Evolutionary conservation across 2,888 invertebrate genomes (phyloP), one percentile per base, ranked within the genome.

Genomic region (Apodemia mormo): DNA sequence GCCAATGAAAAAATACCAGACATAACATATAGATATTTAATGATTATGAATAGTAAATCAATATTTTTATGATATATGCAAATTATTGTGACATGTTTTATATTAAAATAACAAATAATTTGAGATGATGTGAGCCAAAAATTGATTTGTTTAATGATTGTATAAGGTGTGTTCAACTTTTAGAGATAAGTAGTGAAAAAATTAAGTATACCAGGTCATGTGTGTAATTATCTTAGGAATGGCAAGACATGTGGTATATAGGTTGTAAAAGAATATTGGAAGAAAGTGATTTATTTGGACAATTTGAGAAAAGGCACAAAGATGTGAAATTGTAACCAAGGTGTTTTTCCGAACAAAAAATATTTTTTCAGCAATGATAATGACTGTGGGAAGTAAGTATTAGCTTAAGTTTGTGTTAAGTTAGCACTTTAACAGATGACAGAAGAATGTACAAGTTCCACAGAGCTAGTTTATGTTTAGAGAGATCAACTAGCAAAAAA

Each of bases 141-240:
- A 89, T 83, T 81, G 79, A 82, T 75, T 83, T 45, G 80, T 81
- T 80, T 81, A 75, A 74, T 76, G 69, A 70, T 76, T 72, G 87
- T 84, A 89, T 86, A 86, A 87, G 87, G 89, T 91, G 90, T 92
- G 90, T 92, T 92, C 90, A 92, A 86, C 70, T 81, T 22, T 80
- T 90, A 90, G 86, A 76, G 70, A 80, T 91, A 92, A 90, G 90
- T 91, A 89, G 89, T 79, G 72, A 82, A 79, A 86, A 67, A 77
- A 68, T 58, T 58, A 58, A 58, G 58, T 29, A 58, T 30, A 30
- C 45, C 12, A 10, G 12, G 45, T 45, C 12, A 45, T 12, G 12
- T 58, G 10, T 30, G 29, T 5, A 30, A 30, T 30, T 10, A 8
- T 58, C 58, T 58, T 29, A 29, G 1, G 10, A 4, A 3, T 10